Evolutionary conservation across 2,113 vertebrate species (phyloP).

Genomic region (Pao palembangensis): DNA sequence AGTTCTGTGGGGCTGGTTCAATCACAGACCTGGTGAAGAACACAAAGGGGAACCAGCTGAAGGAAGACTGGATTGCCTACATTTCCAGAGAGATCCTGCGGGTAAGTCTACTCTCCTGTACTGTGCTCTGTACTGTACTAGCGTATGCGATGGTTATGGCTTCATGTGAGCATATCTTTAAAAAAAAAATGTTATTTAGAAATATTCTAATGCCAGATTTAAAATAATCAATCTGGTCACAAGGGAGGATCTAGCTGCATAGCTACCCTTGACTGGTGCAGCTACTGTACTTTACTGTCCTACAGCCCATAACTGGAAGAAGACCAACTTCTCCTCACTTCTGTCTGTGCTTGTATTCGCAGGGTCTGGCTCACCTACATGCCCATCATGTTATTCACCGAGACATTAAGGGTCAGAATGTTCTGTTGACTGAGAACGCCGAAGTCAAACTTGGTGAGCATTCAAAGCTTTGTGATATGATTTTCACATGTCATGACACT

Average conservation of each 20-base stretch:
- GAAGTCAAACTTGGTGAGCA: slow-evolving; percentile 94
- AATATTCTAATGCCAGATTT: too few species aligned
- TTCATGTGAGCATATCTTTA: too few species aligned
- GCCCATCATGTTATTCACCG: slow-evolving; percentile 78
- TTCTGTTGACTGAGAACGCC: slow-evolving; percentile 97
- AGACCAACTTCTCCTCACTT: background rate
- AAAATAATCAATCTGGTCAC: too few species aligned
- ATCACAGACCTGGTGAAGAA: slow-evolving; percentile 79
- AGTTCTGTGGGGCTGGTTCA: slow-evolving; percentile 76
- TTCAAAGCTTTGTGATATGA: background rate
- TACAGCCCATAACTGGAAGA: too few species aligned
- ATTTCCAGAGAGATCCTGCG: slow-evolving; percentile 76
- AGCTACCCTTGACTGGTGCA: too few species aligned
- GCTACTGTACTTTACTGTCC: too few species aligned
- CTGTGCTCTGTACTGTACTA: background rate
- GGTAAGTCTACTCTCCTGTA: slow-evolving; percentile 43
- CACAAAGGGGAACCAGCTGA: slow-evolving; percentile 77
- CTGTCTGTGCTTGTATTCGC: slow-evolving; percentile 13
- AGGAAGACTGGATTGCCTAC: slow-evolving; percentile 79
- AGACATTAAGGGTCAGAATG: slow-evolving; percentile 98
- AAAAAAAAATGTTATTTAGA: too few species aligned
- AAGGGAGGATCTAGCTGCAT: too few species aligned
- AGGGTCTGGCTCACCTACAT: slow-evolving; percentile 80
- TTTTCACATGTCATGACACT: background rate
- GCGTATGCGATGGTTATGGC: background rate